phyloP scores from a whole-genome alignment of 1,140 invertebrate species.

The Panagrolaimus sp. region DNA sequence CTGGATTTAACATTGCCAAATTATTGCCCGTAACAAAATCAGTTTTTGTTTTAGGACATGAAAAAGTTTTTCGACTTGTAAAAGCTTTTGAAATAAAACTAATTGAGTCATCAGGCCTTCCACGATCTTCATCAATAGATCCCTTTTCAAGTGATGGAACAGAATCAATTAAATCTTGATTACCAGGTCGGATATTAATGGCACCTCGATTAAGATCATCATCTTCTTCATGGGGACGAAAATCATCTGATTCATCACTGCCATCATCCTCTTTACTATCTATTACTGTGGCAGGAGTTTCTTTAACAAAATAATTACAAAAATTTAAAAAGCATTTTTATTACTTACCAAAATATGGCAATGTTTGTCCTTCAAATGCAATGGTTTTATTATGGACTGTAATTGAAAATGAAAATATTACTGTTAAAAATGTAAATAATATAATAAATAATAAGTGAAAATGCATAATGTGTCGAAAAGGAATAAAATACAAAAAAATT shows the following conservation, averaged over 20 bases:
- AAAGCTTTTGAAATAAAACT: constrained; percentile 4
- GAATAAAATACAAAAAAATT: too few relatives aligned
- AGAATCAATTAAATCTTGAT: not conserved
- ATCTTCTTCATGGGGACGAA: not conserved
- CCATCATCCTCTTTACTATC: not conserved
- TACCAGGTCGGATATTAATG: not conserved
- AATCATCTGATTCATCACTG: not conserved
- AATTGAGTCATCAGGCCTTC: not conserved
- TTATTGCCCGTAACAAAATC: constrained; percentile 42
- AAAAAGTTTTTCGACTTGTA: constrained; percentile 24
- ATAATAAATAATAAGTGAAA: too few relatives aligned
- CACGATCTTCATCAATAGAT: not conserved
- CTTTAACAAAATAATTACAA: not conserved
- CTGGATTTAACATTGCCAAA: constrained; percentile 34
- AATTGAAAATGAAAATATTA: too few relatives aligned
- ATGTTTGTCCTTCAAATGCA: not conserved
- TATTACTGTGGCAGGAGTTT: constrained; percentile 9
- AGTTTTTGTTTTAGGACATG: constrained; percentile 31
- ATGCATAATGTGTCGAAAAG: too few relatives aligned
- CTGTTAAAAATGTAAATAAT: too few relatives aligned
- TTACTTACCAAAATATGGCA: constrained; percentile 12
- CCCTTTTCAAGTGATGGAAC: not conserved
- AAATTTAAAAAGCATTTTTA: too few relatives aligned
- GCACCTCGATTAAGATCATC: constrained; percentile 1
- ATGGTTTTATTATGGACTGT: constrained; percentile 3